These are phyloP conservation scores for Oligia latruncula DNA, from an alignment of 2,888 invertebrate genomes.

Conservation along the genomic window DNA sequence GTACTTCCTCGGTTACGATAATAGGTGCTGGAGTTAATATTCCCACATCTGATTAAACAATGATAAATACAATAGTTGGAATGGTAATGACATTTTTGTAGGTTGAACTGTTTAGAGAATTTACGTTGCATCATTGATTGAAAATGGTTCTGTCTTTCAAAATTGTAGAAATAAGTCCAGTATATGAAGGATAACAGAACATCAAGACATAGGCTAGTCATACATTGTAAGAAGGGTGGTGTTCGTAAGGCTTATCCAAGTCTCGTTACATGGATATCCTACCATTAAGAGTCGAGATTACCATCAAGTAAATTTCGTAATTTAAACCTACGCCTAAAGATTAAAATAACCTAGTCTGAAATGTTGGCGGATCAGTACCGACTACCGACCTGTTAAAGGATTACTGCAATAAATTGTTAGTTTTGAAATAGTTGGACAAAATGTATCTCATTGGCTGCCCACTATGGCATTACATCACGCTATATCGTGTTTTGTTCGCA, in stretches of 20 bases:
- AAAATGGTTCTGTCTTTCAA: background rate
- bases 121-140: background rate
- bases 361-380: constrained; percentile 15
- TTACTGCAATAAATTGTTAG: constrained; percentile 33
- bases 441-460: constrained; percentile 42
- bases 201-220: background rate
- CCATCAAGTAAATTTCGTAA: constrained; percentile 3
- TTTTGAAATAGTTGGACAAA: constrained; percentile 49
- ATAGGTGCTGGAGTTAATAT: constrained; percentile 34
- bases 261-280: background rate
- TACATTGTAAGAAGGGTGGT: background rate
- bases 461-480: constrained; percentile 69
- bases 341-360: constrained; percentile 6
- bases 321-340: background rate
- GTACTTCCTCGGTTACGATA: constrained; percentile 63
- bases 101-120: background rate
- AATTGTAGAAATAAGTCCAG: background rate
- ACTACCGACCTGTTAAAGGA: constrained; percentile 26
- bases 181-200: background rate
- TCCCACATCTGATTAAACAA: constrained; percentile 64
- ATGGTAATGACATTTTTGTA: constrained; percentile 4
- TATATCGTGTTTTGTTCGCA: constrained; percentile 60
- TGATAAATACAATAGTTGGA: constrained; percentile 4
- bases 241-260: background rate
- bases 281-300: background rate